Conservation (phyloP, 2,888 invertebrate species). For the Sisyra terminalis region DNA sequence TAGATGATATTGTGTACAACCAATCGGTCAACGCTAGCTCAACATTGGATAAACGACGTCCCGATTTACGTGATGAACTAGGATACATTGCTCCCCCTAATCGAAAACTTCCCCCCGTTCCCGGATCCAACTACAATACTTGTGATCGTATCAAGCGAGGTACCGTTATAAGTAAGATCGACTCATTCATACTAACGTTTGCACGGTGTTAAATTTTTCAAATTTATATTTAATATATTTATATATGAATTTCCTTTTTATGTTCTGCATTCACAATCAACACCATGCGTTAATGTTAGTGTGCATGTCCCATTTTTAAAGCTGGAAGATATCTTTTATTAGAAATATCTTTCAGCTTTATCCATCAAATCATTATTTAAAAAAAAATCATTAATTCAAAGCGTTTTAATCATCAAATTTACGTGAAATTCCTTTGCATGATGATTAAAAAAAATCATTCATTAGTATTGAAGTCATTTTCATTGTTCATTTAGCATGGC, state of each 20-base stretch:
- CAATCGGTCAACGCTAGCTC: constrained; percentile 51
- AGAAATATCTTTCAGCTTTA: background rate
- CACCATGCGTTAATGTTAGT: constrained; percentile 7
- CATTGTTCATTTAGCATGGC: too few relatives aligned
- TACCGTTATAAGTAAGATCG: constrained; percentile 75
- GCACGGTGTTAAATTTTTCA: constrained; percentile 4
- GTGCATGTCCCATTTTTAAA: constrained; percentile 4
- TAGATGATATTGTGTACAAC: constrained; percentile 85
- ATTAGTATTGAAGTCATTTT: too few relatives aligned
- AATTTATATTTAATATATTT: constrained; percentile 11
- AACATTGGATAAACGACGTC: constrained; percentile 69
- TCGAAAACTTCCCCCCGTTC: constrained; percentile 80
- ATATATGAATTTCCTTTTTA: constrained; percentile 10
- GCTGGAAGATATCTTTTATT: background rate
- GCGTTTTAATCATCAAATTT: too few relatives aligned
- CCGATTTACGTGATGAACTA: constrained; percentile 70
- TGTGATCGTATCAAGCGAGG: constrained; percentile 88
- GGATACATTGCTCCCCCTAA: constrained; percentile 90
- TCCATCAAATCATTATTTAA: background rate
- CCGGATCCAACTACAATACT: constrained; percentile 85
- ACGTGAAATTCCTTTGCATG: too few relatives aligned
- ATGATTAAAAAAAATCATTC: too few relatives aligned
- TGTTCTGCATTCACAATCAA: constrained; percentile 8
- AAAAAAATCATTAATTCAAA: too few relatives aligned
- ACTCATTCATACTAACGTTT: constrained; percentile 18